Conservation (phyloP, 2,113 vertebrate genomes). For the Ia io region DNA sequence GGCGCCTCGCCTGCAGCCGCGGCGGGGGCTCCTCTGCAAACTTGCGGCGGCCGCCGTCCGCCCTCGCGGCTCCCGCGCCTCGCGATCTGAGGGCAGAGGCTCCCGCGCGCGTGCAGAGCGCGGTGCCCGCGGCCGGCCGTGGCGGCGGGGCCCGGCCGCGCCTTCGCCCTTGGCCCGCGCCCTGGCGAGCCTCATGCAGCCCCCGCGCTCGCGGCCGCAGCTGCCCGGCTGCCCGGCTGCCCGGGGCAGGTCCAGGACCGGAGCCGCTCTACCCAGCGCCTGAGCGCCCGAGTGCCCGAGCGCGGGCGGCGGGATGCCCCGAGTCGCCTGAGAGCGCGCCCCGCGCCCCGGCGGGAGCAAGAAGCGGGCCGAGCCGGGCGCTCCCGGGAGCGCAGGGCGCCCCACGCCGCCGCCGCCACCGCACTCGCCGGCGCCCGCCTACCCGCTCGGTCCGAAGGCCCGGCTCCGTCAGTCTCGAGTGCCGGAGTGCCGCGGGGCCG, state of each 20-base stretch:
- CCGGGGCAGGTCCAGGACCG: constrained; percentile 33
- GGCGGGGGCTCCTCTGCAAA: constrained; percentile 51
- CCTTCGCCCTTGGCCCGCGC: constrained; percentile 55
- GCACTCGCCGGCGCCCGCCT: constrained; percentile 6
- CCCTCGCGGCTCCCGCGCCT: neutral
- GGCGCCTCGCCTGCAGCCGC: neutral
- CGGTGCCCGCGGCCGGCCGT: neutral
- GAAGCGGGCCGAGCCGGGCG: neutral
- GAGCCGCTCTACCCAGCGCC: neutral
- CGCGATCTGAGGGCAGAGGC: neutral
- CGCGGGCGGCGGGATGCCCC: neutral
- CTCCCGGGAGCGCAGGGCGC: neutral
- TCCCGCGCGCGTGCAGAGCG: neutral
- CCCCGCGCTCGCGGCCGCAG: constrained; percentile 12
- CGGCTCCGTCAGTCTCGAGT: neutral
- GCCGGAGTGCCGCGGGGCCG: constrained; percentile 44
- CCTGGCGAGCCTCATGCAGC: constrained; percentile 49
- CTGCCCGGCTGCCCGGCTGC: constrained; percentile 18
- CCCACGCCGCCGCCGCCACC: constrained; percentile 8
- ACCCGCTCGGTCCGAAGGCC: constrained; percentile 12
- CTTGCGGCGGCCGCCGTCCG: constrained; percentile 50
- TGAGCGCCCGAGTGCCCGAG: neutral
- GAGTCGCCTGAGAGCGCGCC: constrained; percentile 30
- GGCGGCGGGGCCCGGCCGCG: constrained; percentile 7
- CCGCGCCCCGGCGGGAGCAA: neutral